Conservation (phyloP, 1,140 invertebrate species). For the Cherax quadricarinatus region DNA sequence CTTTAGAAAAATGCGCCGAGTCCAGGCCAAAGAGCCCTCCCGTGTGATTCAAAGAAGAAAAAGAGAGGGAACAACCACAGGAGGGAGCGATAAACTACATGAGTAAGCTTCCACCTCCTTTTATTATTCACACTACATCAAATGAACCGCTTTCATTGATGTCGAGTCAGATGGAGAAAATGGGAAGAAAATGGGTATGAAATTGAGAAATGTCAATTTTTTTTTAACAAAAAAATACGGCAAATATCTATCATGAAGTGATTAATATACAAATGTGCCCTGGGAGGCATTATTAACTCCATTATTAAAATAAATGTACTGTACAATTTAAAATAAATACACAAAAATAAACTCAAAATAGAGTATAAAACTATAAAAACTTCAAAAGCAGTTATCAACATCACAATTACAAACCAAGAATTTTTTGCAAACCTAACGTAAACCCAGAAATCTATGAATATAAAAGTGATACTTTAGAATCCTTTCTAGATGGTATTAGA, state of each 20-base stretch:
- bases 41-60: slow-evolving; percentile 48
- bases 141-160: slow-evolving; percentile 53
- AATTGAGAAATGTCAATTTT: slow-evolving; percentile 6
- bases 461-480: no score
- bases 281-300: no score
- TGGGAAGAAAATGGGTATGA: background rate
- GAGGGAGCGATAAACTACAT: slow-evolving; percentile 58
- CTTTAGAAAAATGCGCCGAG: slow-evolving; percentile 29
- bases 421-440: no score
- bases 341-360: no score
- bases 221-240: background rate
- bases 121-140: slow-evolving; percentile 63
- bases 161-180: slow-evolving; percentile 24
- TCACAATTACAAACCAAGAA: no score
- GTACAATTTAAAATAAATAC: no score
- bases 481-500: no score
- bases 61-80: slow-evolving; percentile 45
- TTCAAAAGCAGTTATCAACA: no score
- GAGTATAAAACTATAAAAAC: no score
- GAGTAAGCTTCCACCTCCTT: slow-evolving; percentile 52
- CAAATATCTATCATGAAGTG: background rate
- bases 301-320: no score
- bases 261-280: background rate
- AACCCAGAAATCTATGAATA: no score
- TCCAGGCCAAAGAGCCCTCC: slow-evolving; percentile 44